Base-by-base conservation (phyloP, 1,140 invertebrate species). In the Planococcus citri region DNA sequence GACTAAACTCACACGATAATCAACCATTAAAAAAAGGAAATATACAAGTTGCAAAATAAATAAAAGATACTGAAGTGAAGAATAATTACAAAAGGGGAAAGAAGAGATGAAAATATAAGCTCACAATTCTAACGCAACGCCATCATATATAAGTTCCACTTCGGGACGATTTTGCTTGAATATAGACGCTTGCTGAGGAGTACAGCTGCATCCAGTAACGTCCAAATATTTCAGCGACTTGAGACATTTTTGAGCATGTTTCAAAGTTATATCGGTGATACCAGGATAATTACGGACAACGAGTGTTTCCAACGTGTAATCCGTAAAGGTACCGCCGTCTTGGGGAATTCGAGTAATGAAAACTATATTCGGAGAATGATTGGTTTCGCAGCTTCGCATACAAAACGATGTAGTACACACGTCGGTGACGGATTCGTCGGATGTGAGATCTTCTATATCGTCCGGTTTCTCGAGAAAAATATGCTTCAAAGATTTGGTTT, bases 261-360 rank as follows among this genome's bases (percentile, higher is more conserved):
- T 73, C 12, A 89, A 73, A 72, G 83, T 84, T n/a, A 80, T 76
- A 74, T 88, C 83, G 1, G 87, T 87, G 1, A 89, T 82, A 69
- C 78, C 78, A 8, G 80, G 77, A 76, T 84, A 88, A 68, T 86
- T 84, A 57, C 83, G 83, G 38, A 82, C 78, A 3, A 80, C 77
- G 8, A 81, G 71, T 0, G 77, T 76, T 21, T 77, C 60, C 22
- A 64, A 25, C 17, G 60, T 64, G 60, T 64, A 10, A 12, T 64
- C 22, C 10, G 6, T 71, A 37, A 69, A 73, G 27, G 20, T 64
- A 70, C 33, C 71, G 68, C 12, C 70, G 70, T 9, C 73, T 75
- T 78, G 78, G 79, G 75, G 38, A 79, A 75, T 27, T 78, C 76
- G 72, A 78, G 69, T 72, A 76, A 29, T 68, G 14, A 24, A 25